Evolutionary conservation across 2,888 invertebrate species (phyloP), one percentile per base, ranked within the genome.

Genomic region (Drosophila kuntzei): DNA sequence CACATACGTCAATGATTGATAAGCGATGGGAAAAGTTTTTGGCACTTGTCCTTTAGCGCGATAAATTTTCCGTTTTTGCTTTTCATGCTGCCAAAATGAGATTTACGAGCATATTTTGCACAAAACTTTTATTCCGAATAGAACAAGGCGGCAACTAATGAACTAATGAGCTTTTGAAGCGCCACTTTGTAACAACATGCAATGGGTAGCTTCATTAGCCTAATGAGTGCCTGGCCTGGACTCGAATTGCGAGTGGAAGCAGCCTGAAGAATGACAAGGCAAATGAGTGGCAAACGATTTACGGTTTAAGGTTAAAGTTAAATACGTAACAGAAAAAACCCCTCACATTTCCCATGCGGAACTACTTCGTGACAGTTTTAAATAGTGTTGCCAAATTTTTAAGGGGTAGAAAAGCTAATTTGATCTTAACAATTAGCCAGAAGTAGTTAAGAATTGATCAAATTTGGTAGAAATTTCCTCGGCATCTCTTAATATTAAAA

Each of bases 71-170:
- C 20, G 22, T 32, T 32, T 79, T 71, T 39, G 73, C 70, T 65
- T 74, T 80, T 69, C 82, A 68, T 63, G 68, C 76, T 87, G 68
- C 74, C 69, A 73, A 60, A 73, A 53, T 61, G 70, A 84, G 85
- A 84, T 87, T 84, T 84, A 84, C 87, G 87, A 84, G 87, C 78
- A 82, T 87, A 82, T 87, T 87, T 87, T 82, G 78, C 62, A 63
- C 61, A 78, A 73, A 84, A 81, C 68, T 83, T 86, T 65, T 54
- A n/a, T 22, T 16, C 59, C 44, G 57, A 27, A 62, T 54, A 41
- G 58, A 71, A 79, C 74, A 84, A 83, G 71, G 71, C 77, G 81
- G 59, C 70, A 71, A 68, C 83, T 71, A 77, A 76, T 68, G 77
- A 67, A 47, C 70, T 87, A 84, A 84, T 87, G 84, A 84, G 87